Base-by-base conservation (phyloP, 2,888 invertebrate genomes). In the Phragmatobia fuliginosa region DNA sequence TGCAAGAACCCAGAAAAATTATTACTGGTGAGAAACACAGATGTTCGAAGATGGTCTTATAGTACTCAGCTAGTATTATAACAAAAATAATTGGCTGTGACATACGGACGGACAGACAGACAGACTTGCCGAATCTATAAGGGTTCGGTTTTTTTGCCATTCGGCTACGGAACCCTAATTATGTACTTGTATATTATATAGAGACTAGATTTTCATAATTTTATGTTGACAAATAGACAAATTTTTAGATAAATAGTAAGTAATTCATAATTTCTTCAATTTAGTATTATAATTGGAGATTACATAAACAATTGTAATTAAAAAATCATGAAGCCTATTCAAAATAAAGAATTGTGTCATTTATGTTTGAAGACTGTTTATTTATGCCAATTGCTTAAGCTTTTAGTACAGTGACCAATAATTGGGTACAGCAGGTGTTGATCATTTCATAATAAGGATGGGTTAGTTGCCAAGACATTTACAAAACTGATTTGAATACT, bases 401-500 rank as follows among this genome's bases (percentile, higher is more conserved):
- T 6, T 38, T n/a, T 60, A 38, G 4, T 61, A 25, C 60, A 61
- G 41, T 45, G 36, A 49, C 36, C 10, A 49, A 52, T 45, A 69
- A 68, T 65, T 66, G 61, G 38, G 65, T 38, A 61, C 65, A 41
- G 38, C n/a, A 59, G 52, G 38, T 65, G 59, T 36, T 62, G 67
- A 59, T 28, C 36, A 31, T 69, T 69, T 67, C 70, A 67, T 60
- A 68, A 72, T 59, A 71, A 80, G 80, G 77, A 77, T 70, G 70
- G 67, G 45, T 41, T 36, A 31, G 45, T 62, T 82, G 80, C 80
- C 80, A 80, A 80, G 73, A 80, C 33, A 49, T 66, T 67, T 68
- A 77, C 65, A n/a, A 66, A 69, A 56, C 67, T 73, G 73, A 75
- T 80, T 71, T 74, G 82, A 82, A 72, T 62, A 80, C 58, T 70